A percentile compares a stretch with the other conserved stretches of the same genome.
phyloP scores from a whole-genome alignment of 2,888 invertebrate species.

The Odontomyia ornata region DNA sequence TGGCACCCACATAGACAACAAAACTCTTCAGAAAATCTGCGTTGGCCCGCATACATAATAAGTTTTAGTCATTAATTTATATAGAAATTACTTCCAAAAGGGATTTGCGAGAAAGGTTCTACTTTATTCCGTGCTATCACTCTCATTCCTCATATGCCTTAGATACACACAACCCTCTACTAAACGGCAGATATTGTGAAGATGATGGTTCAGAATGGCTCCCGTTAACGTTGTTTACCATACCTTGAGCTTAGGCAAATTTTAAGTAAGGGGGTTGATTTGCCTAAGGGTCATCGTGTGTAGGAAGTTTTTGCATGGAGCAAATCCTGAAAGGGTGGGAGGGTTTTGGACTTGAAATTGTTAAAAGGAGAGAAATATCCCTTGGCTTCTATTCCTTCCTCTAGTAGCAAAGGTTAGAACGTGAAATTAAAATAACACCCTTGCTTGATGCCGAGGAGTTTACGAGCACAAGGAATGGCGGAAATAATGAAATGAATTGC shows the following conservation, averaged over 20 bases:
- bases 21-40: conserved; percentile 42
- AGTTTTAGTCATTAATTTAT: conserved; percentile 52
- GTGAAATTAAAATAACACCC: conserved; percentile 52
- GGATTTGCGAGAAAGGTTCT: conserved; percentile 46
- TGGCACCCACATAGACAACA: conserved; percentile 37
- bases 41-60: conserved; percentile 51
- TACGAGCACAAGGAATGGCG: conserved; percentile 51
- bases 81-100: conserved; percentile 49
- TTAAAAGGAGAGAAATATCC: conserved; percentile 34
- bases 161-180: conserved; percentile 23
- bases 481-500: conserved; percentile 32
- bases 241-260: conserved; percentile 21
- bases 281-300: conserved; percentile 13
- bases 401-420: neutral
- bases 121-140: conserved; percentile 18
- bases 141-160: conserved; percentile 15
- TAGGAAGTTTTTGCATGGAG: neutral
- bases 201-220: conserved; percentile 40
- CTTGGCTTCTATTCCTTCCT: neutral
- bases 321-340: neutral
- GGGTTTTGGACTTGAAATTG: conserved; percentile 41
- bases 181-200: conserved; percentile 44
- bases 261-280: neutral
- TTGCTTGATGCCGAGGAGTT: conserved; percentile 50
- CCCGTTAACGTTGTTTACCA: conserved; percentile 10